Conservation (phyloP, 2,888 invertebrate species). For the Caenorhabditis imperialis region DNA sequence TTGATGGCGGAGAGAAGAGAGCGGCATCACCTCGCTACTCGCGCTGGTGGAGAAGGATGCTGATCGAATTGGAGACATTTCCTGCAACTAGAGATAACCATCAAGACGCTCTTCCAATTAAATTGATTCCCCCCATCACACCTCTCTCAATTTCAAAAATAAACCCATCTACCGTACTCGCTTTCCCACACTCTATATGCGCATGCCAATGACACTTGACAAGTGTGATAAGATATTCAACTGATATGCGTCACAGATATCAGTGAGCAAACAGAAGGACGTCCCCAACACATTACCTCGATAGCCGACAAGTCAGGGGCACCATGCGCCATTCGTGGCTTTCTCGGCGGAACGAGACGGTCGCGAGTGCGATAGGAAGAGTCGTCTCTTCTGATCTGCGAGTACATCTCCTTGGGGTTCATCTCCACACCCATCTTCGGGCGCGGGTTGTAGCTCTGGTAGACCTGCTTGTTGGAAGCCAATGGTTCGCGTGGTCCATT, state of each 20-base stretch:
- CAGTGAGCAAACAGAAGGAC: too few relatives aligned
- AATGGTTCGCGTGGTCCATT: slow-evolving; percentile 10
- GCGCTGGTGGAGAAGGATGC: slow-evolving; percentile 17
- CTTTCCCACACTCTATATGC: too few relatives aligned
- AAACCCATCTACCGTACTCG: too few relatives aligned
- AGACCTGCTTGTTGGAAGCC: slow-evolving; percentile 17
- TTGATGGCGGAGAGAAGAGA: slow-evolving; percentile 23
- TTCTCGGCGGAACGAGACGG: slow-evolving; percentile 24
- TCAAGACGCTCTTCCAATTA: slow-evolving; percentile 18
- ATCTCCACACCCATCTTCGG: slow-evolving; percentile 6
- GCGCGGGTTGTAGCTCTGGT: slow-evolving; percentile 6
- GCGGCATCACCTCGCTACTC: slow-evolving; percentile 22
- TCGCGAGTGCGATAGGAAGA: slow-evolving; percentile 12
- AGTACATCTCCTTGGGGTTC: slow-evolving; percentile 19
- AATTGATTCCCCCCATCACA: not conserved
- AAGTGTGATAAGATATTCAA: not conserved
- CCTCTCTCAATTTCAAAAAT: too few relatives aligned
- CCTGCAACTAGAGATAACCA: slow-evolving; percentile 48
- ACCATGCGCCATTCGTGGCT: slow-evolving; percentile 18
- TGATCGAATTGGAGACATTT: slow-evolving; percentile 55
- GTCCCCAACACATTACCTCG: slow-evolving; percentile 13
- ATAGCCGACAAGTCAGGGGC: slow-evolving; percentile 39
- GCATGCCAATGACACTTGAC: too few relatives aligned
- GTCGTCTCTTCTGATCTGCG: slow-evolving; percentile 24
- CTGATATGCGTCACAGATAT: too few relatives aligned